Base-by-base conservation (phyloP, 2,888 invertebrate species). In the Prostheceraeus crozeri region DNA sequence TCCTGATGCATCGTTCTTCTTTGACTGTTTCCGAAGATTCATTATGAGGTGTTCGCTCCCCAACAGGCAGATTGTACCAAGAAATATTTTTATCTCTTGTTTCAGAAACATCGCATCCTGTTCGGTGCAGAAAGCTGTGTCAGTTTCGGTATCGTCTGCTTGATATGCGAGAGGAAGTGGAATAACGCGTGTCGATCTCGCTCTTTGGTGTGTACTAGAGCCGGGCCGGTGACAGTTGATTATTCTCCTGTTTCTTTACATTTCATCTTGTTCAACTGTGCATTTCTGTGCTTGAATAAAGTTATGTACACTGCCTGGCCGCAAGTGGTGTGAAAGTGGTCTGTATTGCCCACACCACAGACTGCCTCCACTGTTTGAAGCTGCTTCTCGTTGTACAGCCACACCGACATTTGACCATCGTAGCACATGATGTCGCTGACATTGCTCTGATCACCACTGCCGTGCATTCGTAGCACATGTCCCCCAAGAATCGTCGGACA, bases 71-170 rank as follows among this genome's bases (percentile, higher is more conserved):
- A 40, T 23, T 16, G 40, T 16, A 16, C 6, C 40, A 16, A 23
- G 40, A 16, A 16, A 40, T 16, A 40, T 40, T 40, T 40, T 23
- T 14, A 16, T 4, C 23, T 40, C 40, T 16, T 40, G 40, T 40
- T 40, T 40, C 6, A 40, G n/a, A 40, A 40, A 40, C 40, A 40
- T 40, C 6, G n/a, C n/a, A 40, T 40, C 40, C 23, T 40, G 40
- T 16, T 40, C 40, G 6, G 40, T 40, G 40, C 40, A 40, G 19
- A 40, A 40, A n/a, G 19, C 14, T 40, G 40, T 16, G 40, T 40
- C 6, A 40, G 40, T 4, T 40, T 16, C 6, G 40, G 40, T 14
- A 40, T 16, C 14, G 14, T 40, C 14, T 23, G 14, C 23, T 40
- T 40, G 14, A 40, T 16, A 40, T 40, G 40, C 16, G 40, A 40